Conservation (phyloP, 1,140 invertebrate species). For the Lepidurus arcticus region DNA sequence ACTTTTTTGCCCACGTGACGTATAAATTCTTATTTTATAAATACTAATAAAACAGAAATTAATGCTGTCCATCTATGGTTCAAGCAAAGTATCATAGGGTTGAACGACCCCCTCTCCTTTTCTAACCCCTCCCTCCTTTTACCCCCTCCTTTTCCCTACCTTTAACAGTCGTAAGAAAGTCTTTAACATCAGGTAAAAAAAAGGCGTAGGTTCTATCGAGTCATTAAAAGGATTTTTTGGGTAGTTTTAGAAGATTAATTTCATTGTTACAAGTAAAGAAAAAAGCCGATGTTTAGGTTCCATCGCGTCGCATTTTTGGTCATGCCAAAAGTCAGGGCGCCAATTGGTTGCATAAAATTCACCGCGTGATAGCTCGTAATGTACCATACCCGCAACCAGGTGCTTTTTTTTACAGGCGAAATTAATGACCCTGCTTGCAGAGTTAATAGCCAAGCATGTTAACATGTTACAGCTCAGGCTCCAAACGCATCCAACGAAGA, state of each 20-base stretch:
- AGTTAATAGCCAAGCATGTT: slow-evolving; percentile 4
- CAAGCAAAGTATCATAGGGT: background rate
- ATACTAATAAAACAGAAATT: slow-evolving; percentile 11
- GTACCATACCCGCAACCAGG: background rate
- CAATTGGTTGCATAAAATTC: background rate
- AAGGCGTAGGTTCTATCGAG: too few species aligned
- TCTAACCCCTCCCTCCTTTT: background rate
- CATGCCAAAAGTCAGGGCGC: background rate
- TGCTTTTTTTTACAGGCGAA: background rate
- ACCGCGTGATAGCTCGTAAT: slow-evolving; percentile 14
- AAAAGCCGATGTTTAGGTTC: background rate
- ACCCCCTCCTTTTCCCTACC: background rate
- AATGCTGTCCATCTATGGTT: background rate
- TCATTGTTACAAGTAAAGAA: too few species aligned
- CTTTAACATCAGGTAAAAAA: background rate
- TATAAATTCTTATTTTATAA: background rate
- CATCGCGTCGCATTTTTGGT: background rate
- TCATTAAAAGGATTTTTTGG: too few species aligned
- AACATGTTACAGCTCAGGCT: background rate
- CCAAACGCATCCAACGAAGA: background rate
- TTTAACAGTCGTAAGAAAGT: background rate
- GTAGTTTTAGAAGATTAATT: too few species aligned
- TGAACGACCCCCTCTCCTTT: background rate
- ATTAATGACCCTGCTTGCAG: background rate
- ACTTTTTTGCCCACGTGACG: background rate